A percentile compares a stretch with the other conserved stretches of the same genome.
Evolutionary conservation across 2,888 invertebrate species (phyloP).

Genomic region (Ditula angustiorana): DNA sequence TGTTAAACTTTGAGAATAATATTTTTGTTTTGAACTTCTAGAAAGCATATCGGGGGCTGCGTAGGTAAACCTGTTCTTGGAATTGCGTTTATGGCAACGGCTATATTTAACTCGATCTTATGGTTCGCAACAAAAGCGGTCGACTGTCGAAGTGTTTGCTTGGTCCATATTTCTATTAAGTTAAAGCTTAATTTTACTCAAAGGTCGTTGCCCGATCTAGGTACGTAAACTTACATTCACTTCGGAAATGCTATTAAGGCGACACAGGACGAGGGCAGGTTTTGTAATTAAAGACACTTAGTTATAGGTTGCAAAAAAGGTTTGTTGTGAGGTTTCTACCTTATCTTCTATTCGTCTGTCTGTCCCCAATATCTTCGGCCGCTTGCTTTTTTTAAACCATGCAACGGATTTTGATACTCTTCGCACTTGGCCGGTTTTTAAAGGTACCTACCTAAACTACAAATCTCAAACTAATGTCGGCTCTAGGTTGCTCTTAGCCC

Average conservation of each 20-base stretch:
- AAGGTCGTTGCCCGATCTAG: background rate
- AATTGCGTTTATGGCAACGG: background rate
- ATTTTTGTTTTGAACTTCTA: conserved; percentile 28
- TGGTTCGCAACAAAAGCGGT: background rate
- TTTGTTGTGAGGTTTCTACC: too few relatives aligned
- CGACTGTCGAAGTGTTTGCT: background rate
- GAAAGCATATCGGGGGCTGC: conserved; percentile 23
- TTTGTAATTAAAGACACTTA: too few relatives aligned
- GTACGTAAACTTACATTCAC: conserved; percentile 12
- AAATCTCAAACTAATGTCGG: too few relatives aligned
- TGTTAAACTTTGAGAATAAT: background rate
- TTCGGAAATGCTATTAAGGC: conserved; percentile 10
- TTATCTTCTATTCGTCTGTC: too few relatives aligned
- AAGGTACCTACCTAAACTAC: too few relatives aligned
- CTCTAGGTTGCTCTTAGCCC: too few relatives aligned
- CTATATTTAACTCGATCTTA: background rate
- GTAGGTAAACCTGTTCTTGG: conserved; percentile 29
- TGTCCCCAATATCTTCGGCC: too few relatives aligned
- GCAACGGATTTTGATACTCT: too few relatives aligned
- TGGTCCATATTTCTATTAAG: background rate
- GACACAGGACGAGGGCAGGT: conserved; percentile 3
- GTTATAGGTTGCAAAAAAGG: too few relatives aligned
- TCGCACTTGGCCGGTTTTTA: too few relatives aligned
- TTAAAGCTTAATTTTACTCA: background rate
- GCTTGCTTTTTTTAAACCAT: too few relatives aligned